These are phyloP conservation scores for Cavia aperea DNA, from an alignment of 2,113 vertebrate species.

Conservation along the genomic window DNA sequence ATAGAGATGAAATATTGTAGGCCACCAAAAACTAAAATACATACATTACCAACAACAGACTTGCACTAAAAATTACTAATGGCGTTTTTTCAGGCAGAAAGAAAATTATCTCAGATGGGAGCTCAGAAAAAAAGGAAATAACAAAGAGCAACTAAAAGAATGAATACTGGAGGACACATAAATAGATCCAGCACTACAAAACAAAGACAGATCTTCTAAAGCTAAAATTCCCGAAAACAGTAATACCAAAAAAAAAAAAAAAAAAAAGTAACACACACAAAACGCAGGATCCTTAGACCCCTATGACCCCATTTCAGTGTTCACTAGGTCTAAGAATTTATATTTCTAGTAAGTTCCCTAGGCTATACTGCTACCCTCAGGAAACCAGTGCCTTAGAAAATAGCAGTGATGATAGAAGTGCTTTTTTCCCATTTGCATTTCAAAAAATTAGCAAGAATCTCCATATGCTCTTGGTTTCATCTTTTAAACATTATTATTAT, in stretches of 20 bases:
- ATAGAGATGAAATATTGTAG: slow-evolving; percentile 18
- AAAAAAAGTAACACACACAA: background rate
- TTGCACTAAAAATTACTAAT: background rate
- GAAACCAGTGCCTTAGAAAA: background rate
- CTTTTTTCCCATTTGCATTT: background rate
- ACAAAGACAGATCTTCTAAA: background rate
- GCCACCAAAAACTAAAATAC: background rate
- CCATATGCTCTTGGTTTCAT: background rate
- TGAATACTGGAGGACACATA: background rate
- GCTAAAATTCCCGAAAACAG: background rate
- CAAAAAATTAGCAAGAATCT: background rate
- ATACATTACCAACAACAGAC: background rate
- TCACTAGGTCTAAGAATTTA: background rate
- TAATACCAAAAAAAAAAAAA: background rate
- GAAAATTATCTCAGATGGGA: background rate
- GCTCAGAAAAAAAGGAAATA: background rate
- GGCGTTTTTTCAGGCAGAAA: background rate
- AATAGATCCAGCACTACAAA: background rate
- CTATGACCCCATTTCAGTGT: background rate
- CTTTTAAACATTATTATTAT: background rate
- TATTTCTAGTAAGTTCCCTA: background rate
- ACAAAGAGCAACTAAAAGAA: background rate
- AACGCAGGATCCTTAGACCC: background rate
- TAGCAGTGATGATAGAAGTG: background rate
- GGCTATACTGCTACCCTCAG: background rate